Percentiles rank a stretch among this genome's conserved stretches.
Conservation (phyloP, 2,113 vertebrate species). For the Catharus minimus region DNA sequence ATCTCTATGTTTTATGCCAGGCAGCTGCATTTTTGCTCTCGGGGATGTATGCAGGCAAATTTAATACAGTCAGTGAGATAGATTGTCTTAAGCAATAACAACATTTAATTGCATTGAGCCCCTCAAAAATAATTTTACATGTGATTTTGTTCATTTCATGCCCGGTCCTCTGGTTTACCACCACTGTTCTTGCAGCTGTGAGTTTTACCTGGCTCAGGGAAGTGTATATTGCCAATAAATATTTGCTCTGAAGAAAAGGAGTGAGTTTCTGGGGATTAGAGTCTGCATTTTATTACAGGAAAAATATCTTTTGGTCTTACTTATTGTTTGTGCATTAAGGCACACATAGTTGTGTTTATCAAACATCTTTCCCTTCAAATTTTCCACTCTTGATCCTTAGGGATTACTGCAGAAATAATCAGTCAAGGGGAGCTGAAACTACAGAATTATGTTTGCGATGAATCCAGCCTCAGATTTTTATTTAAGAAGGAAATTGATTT, state of each 20-base stretch:
- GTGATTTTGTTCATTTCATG: neutral
- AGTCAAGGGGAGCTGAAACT: neutral
- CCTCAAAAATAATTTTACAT: neutral
- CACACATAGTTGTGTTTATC: neutral
- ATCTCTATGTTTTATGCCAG: neutral
- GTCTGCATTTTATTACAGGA: neutral
- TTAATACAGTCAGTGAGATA: neutral
- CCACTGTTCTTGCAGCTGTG: neutral
- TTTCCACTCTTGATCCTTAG: neutral
- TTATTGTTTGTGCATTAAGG: neutral
- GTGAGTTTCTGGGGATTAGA: neutral
- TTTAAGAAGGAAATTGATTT: neutral
- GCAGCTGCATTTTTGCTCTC: neutral
- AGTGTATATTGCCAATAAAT: neutral
- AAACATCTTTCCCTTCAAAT: neutral
- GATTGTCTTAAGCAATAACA: neutral
- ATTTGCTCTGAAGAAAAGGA: neutral
- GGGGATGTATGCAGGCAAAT: neutral
- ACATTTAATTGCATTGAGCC: neutral
- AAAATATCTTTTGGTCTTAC: neutral
- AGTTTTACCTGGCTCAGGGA: neutral
- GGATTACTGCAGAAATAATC: neutral
- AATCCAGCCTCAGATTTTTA: neutral
- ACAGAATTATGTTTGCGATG: neutral
- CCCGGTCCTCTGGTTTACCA: neutral